Evolutionary conservation across 2,888 invertebrate genomes (phyloP).

Genomic region (Thumatha senex): DNA sequence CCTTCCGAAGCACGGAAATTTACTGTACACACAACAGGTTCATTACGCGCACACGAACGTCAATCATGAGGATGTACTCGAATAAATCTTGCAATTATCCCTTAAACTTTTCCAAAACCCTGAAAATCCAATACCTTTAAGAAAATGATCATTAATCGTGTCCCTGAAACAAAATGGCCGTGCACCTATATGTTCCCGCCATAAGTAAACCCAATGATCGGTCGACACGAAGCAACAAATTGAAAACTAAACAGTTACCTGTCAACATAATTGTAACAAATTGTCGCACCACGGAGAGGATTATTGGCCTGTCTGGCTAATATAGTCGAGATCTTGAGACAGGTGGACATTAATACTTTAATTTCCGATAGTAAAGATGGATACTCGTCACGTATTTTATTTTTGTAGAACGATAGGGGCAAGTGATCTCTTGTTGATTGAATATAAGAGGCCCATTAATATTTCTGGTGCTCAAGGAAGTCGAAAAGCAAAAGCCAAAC

Average conservation of each 20-base stretch:
- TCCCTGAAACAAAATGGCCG: slow-evolving; percentile 1
- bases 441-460: too few species aligned
- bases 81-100: background rate
- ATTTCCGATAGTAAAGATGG: slow-evolving; percentile 14
- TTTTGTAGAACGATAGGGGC: background rate
- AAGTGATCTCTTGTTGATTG: too few species aligned
- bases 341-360: slow-evolving; percentile 8
- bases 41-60: too few species aligned
- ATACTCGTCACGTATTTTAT: background rate
- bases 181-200: slow-evolving; percentile 5
- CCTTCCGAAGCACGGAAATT: too few species aligned
- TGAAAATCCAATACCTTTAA: slow-evolving; percentile 6
- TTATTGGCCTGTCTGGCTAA: slow-evolving; percentile 20
- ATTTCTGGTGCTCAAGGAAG: too few species aligned
- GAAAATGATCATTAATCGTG: slow-evolving; percentile 12
- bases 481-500: too few species aligned
- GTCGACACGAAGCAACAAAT: slow-evolving; percentile 19
- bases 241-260: slow-evolving; percentile 28
- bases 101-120: background rate
- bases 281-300: slow-evolving; percentile 18
- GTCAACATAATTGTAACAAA: slow-evolving; percentile 40
- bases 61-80: too few species aligned
- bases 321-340: slow-evolving; percentile 10
- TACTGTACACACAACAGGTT: too few species aligned
- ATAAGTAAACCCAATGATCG: slow-evolving; percentile 25